Base-by-base conservation (phyloP, 2,888 invertebrate species). In the Hybos culiciformis region DNA sequence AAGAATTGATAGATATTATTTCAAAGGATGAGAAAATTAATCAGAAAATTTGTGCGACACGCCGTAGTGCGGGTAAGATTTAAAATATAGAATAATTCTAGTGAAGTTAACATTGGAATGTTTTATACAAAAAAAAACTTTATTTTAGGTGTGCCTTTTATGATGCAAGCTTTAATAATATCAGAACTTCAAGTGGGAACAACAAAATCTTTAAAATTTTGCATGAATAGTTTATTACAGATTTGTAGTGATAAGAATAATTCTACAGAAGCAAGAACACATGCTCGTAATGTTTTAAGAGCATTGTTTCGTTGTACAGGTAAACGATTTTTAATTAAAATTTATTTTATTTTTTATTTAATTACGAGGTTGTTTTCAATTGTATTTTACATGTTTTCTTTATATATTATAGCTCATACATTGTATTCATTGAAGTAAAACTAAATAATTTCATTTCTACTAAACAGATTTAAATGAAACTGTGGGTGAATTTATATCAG, bases 21-120 rank as follows among this genome's bases (percentile, higher is more conserved):
- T 63, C 69, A 1, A 70, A 71, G 3, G 67, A 66, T 4, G 51
- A 56, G n/a, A 53, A 54, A 29, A 48, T 51, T 9, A 55, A 56
- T 48, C 57, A 57, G 3, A 74, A 75, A 56, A 63, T 85, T 12
- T 86, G 84, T 56, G 74, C 87, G 5, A 94, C 94, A 0, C 70
- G 96, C 18, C 71, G 96, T 47, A 92, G 93, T 62, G 96, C 93
- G 11, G 97, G 96, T 1, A n/a, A n/a, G n/a, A n/a, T n/a, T n/a
- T n/a, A n/a, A n/a, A n/a, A n/a, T n/a, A n/a, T n/a, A n/a, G n/a
- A n/a, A n/a, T n/a, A n/a, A n/a, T n/a, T n/a, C n/a, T n/a, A n/a
- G n/a, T n/a, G n/a, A n/a, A n/a, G n/a, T n/a, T n/a, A n/a, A n/a
- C n/a, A n/a, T n/a, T n/a, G n/a, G n/a, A n/a, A n/a, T n/a, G n/a